Conservation (phyloP, 2,797 vertebrate species). For the Xenentodon cancila region DNA sequence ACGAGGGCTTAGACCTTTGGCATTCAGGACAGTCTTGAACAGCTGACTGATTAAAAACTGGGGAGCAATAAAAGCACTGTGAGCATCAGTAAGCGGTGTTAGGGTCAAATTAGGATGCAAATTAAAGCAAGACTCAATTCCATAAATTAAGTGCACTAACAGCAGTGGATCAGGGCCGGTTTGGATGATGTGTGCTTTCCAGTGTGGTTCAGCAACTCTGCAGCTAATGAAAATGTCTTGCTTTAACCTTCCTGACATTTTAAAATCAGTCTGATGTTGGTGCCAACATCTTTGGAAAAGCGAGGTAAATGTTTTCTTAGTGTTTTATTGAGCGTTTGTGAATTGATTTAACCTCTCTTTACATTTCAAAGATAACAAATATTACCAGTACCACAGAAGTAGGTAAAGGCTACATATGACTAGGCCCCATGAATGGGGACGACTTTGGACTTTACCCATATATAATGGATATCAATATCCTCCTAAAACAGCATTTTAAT, state of each 20-base stretch:
- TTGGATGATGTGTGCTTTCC: constrained; percentile 25
- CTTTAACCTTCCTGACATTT: constrained; percentile 2
- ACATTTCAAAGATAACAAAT: too few species aligned
- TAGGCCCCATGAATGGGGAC: too few species aligned
- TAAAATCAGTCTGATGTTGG: background rate
- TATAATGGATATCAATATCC: too few species aligned
- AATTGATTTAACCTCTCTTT: too few species aligned
- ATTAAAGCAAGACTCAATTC: constrained; percentile 58
- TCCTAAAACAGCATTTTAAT: too few species aligned
- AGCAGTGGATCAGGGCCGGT: constrained; percentile 39
- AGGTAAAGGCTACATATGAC: too few species aligned
- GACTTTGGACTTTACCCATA: too few species aligned
- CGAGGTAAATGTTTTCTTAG: too few species aligned
- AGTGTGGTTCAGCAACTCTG: constrained; percentile 18
- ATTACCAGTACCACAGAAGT: too few species aligned
- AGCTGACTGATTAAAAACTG: constrained; percentile 49
- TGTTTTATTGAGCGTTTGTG: too few species aligned
- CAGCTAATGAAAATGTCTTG: constrained; percentile 11
- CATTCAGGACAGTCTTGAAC: constrained; percentile 39
- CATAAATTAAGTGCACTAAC: constrained; percentile 46
- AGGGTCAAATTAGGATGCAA: constrained; percentile 63
- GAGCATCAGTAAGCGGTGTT: constrained; percentile 36
- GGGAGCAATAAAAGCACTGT: constrained; percentile 36
- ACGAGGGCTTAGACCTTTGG: constrained; percentile 20
- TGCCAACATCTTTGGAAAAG: too few species aligned